These are phyloP conservation scores for Pomatostomus ruficeps DNA, from an alignment of 2,113 vertebrate species.

Conservation along the genomic window DNA sequence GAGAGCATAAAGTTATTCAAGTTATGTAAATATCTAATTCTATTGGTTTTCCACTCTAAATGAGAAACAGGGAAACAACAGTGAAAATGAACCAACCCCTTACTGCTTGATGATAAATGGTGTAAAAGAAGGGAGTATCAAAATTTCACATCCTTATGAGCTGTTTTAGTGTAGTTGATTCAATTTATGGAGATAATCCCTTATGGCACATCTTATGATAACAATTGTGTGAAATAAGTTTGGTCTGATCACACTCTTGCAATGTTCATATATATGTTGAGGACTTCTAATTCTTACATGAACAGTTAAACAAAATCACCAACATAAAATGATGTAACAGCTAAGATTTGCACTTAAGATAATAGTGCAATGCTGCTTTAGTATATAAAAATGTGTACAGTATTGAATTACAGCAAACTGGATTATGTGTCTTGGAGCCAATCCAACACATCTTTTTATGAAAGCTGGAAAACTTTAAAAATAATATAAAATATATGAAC, in stretches of 20 bases:
- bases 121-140: not conserved
- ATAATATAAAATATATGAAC: not conserved
- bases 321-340: not conserved
- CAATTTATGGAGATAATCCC: not conserved
- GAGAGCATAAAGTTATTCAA: not conserved
- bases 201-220: not conserved
- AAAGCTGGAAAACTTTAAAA: not conserved
- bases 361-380: not conserved
- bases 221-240: not conserved
- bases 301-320: not conserved
- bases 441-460: not conserved
- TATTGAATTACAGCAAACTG: not conserved
- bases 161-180: not conserved
- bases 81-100: not conserved
- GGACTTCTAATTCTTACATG: not conserved
- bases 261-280: accelerated
- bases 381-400: not conserved
- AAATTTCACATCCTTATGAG: not conserved
- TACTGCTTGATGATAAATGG: not conserved
- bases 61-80: not conserved
- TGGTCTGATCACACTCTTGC: not conserved
- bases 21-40: not conserved
- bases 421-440: not conserved
- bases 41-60: not conserved
- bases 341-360: not conserved